phyloP scores from a whole-genome alignment of 1,140 invertebrate genomes.

The Cyphomyrmex costatus region DNA sequence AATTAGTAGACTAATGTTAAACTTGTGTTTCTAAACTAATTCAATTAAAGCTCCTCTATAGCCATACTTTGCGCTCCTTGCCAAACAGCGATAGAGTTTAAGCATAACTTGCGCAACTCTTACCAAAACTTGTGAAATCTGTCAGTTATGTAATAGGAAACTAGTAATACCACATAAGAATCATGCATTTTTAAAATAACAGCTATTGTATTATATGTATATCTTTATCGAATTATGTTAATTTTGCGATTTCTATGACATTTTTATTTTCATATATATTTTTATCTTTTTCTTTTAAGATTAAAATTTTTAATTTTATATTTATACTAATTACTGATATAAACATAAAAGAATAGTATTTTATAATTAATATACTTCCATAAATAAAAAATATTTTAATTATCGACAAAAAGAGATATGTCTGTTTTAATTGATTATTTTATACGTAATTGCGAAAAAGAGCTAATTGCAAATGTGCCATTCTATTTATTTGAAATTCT shows the following conservation, averaged over 20 bases:
- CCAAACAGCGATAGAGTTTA: slow-evolving; percentile 55
- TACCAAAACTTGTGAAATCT: slow-evolving; percentile 21
- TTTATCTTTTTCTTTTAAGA: background rate
- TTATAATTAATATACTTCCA: background rate
- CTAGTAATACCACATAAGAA: background rate
- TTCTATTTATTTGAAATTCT: background rate
- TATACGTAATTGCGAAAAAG: background rate
- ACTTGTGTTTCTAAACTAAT: slow-evolving; percentile 71
- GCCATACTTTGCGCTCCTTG: slow-evolving; percentile 44
- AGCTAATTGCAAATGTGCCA: background rate
- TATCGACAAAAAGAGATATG: background rate
- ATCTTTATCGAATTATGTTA: background rate
- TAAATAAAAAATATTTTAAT: background rate
- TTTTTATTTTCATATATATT: too few species aligned
- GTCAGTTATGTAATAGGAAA: background rate
- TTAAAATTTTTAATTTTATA: background rate
- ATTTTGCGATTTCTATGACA: background rate
- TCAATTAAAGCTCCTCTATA: slow-evolving; percentile 67
- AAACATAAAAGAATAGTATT: background rate
- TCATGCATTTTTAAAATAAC: background rate
- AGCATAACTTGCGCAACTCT: slow-evolving; percentile 40
- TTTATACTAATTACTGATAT: background rate
- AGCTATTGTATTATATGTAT: background rate
- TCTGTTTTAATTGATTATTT: background rate
- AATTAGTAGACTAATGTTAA: slow-evolving; percentile 74